These are phyloP conservation scores for Tachypleus tridentatus DNA, from an alignment of 1,140 invertebrate species.

Conservation along the genomic window DNA sequence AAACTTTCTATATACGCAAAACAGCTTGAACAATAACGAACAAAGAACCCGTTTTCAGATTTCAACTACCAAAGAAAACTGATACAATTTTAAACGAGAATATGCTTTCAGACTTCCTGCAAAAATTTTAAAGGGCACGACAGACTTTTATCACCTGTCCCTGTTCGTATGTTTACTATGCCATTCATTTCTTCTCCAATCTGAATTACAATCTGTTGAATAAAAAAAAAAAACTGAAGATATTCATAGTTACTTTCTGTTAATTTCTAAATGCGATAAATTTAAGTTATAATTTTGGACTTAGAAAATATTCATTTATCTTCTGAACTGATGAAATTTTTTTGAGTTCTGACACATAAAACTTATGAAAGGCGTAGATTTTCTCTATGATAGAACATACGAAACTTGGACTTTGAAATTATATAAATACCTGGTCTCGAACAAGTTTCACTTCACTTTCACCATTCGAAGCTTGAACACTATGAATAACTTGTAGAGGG, in stretches of 20 bases:
- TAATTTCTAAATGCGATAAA: conserved; percentile 2
- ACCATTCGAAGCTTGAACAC: conserved; percentile 51
- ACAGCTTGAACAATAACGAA: no score
- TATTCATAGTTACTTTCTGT: neutral
- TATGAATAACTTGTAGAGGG: conserved; percentile 61
- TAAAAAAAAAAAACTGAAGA: conserved; percentile 7
- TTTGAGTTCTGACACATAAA: no score
- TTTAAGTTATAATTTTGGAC: conserved; percentile 7
- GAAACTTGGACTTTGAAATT: neutral
- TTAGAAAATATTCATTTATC: conserved; percentile 4
- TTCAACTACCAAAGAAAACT: no score
- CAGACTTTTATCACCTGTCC: conserved; percentile 62
- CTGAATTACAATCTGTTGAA: conserved; percentile 46
- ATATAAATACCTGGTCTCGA: conserved; percentile 48
- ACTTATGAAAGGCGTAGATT: no score
- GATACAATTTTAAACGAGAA: no score
- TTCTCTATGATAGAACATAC: neutral
- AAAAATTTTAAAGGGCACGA: conserved; percentile 43
- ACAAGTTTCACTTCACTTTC: conserved; percentile 45
- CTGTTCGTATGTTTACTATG: conserved; percentile 83
- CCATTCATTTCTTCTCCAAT: conserved; percentile 82
- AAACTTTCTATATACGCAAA: no score
- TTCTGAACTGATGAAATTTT: neutral
- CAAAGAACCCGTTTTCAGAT: no score
- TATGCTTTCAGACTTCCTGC: conserved; percentile 34